These are phyloP conservation scores for Gadus macrocephalus DNA, from an alignment of 2,113 vertebrate genomes.

Conservation along the genomic window DNA sequence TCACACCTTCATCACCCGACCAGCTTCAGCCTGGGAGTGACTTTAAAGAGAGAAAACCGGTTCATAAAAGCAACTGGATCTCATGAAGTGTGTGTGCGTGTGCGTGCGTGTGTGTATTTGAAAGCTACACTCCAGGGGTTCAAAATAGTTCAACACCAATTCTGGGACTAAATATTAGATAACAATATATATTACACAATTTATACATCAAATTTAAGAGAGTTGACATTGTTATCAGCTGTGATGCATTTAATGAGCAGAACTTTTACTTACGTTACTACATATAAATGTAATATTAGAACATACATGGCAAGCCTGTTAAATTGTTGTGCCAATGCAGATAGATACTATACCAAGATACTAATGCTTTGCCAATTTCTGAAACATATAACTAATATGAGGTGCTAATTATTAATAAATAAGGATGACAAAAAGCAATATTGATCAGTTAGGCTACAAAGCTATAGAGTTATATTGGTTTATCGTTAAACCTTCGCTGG, in stretches of 20 bases:
- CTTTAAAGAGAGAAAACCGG: not conserved
- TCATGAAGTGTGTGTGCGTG: not conserved
- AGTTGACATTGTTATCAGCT: too few relatives aligned
- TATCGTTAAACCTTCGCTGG: constrained; percentile 65
- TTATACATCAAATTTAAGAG: too few relatives aligned
- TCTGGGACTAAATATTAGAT: not conserved
- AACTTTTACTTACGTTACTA: not conserved
- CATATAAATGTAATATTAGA: not conserved
- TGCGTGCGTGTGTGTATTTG: too few relatives aligned
- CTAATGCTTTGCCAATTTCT: not conserved
- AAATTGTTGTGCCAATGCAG: not conserved
- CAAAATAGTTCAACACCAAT: too few relatives aligned
- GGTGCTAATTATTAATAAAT: too few relatives aligned
- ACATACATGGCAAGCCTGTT: not conserved
- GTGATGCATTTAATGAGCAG: too few relatives aligned
- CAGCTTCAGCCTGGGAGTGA: constrained; percentile 1
- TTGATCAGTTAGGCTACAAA: constrained; percentile 76
- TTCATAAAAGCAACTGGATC: not conserved
- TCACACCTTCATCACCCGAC: constrained; percentile 3
- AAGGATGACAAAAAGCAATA: too few relatives aligned
- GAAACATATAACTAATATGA: too few relatives aligned
- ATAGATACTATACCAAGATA: not conserved
- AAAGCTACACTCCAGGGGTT: not conserved
- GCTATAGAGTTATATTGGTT: constrained; percentile 66
- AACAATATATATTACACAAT: not conserved